Evolutionary conservation across 1,140 invertebrate genomes (phyloP).

Genomic region (Trichogramma pretiosum): DNA sequence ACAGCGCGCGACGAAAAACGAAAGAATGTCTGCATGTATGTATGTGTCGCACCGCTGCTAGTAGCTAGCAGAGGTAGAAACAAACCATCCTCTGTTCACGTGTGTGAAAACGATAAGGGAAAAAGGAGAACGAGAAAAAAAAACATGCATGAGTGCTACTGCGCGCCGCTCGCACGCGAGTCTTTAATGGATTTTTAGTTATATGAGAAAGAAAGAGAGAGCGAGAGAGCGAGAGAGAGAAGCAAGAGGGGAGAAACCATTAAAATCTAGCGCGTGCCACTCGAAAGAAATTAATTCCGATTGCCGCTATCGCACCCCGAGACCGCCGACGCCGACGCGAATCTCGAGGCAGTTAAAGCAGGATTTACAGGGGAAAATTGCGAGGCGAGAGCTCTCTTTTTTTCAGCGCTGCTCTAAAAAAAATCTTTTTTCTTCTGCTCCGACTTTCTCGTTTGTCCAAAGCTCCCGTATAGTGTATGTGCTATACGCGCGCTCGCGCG

Average conservation of each 20-base stretch:
- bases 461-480: too few relatives aligned
- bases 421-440: not conserved
- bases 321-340: conserved; percentile 8
- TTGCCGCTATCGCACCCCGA: conserved; percentile 25
- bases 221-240: too few relatives aligned
- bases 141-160: not conserved
- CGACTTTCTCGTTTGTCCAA: not conserved
- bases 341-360: conserved; percentile 8
- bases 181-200: conserved; percentile 34
- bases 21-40: too few relatives aligned
- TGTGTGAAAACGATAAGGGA: not conserved
- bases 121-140: not conserved
- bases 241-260: conserved; percentile 27
- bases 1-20: conserved; percentile 16
- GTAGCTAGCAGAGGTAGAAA: too few relatives aligned
- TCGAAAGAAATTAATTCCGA: conserved; percentile 36
- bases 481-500: not conserved
- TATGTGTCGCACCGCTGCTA: not conserved
- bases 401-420: not conserved
- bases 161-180: not conserved
- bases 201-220: too few relatives aligned
- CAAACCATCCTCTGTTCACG: too few relatives aligned
- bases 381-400: not conserved
- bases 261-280: conserved; percentile 28
- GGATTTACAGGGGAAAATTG: conserved; percentile 15